Evolutionary conservation across 2,797 vertebrate species (phyloP), one percentile per base, ranked within the genome.

Genomic region (Naso thynnoides): DNA sequence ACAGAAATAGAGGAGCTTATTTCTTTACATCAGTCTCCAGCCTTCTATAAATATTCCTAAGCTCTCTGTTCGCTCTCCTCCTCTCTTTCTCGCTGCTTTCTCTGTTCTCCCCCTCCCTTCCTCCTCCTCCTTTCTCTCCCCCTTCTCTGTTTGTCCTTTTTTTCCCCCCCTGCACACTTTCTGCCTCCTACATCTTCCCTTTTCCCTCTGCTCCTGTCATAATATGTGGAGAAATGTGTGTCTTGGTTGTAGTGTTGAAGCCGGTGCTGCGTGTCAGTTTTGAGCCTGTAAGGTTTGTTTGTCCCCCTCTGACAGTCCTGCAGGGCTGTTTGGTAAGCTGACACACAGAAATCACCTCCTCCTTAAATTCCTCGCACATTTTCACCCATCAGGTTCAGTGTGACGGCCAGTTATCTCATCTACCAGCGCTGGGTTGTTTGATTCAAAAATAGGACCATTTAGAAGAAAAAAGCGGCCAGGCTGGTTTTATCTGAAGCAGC

Each of bases 31-130:
- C 78, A 72, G 73, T 85, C 82, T 83, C 65, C 73, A 81, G 74
- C 79, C 65, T 71, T 85, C 91, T 90, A 92, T 91, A 91, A 92
- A 92, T 93, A 92, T 83, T 82, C 84, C 83, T 82, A 80, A 81
- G 72, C 81, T 74, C 78, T 70, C 78, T 84, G 60, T 82, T 88
- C 73, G 50, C 65, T 55, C 62, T 31, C 54, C 63, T 18, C n/a
- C 27, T 29, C 38, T 6, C 63, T 71, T 56, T 70, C 45, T 54
- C 45, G 39, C 60, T 82, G 53, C 63, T 69, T 69, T 70, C 58
- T 72, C 59, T 63, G 3, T 39, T 31, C 38, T 47, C 42, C 63
- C 55, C 61, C 36, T 23, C 64, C 48, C 44, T 33, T 39, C 29
- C 18, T 19, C 33, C 31, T 52, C 27, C 24, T 24, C n/a, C n/a